These are phyloP conservation scores for Ennomos fuscantarius DNA, from an alignment of 2,888 invertebrate species.

Conservation along the genomic window DNA sequence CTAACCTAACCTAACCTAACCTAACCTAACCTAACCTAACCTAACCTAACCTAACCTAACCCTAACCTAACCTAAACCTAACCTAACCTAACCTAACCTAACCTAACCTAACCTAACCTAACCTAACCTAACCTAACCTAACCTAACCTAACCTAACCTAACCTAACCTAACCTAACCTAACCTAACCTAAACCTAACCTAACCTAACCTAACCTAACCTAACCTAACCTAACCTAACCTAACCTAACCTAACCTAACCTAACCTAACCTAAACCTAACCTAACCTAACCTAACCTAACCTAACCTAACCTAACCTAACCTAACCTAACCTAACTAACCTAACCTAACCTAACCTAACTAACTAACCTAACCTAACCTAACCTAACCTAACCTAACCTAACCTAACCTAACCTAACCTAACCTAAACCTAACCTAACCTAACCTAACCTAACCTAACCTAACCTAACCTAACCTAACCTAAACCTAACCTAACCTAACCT, in stretches of 20 bases:
- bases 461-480: constrained; percentile 13
- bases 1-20: constrained; percentile 40
- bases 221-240: constrained; percentile 32
- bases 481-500: constrained; percentile 11
- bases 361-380: constrained; percentile 16
- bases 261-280: constrained; percentile 11
- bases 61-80: constrained; percentile 39
- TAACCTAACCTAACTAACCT: constrained; percentile 18
- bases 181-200: too few species aligned
- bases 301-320: constrained; percentile 18
- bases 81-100: constrained; percentile 36
- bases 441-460: constrained; percentile 17
- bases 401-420: constrained; percentile 11
- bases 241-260: constrained; percentile 18
- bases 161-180: constrained; percentile 31
- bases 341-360: constrained; percentile 17
- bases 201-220: constrained; percentile 28
- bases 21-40: constrained; percentile 41
- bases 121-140: constrained; percentile 41
- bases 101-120: constrained; percentile 29
- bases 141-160: constrained; percentile 33
- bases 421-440: constrained; percentile 10
- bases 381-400: constrained; percentile 16
- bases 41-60: constrained; percentile 40
- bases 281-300: constrained; percentile 10